These are phyloP conservation scores for Bellardia bayeri DNA, from an alignment of 2,888 invertebrate genomes.

Conservation along the genomic window DNA sequence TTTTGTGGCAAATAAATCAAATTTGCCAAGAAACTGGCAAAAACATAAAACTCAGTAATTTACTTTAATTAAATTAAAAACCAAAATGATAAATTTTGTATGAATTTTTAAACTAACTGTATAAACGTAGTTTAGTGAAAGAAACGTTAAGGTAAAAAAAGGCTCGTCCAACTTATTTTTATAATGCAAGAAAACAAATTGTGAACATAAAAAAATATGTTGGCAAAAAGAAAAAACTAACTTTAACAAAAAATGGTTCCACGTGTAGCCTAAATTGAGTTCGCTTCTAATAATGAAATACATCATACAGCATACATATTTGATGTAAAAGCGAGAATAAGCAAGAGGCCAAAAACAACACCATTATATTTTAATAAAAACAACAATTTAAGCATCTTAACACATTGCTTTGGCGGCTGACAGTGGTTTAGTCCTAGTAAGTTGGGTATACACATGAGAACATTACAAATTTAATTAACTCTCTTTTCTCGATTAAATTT, in stretches of 20 bases:
- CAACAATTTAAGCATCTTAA: slow-evolving; percentile 1
- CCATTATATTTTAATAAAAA: not conserved
- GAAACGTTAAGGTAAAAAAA: not conserved
- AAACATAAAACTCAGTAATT: not conserved
- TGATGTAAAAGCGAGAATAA: not conserved
- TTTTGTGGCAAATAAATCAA: not conserved
- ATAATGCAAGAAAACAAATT: not conserved
- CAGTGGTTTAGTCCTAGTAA: not conserved
- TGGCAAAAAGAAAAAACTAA: not conserved
- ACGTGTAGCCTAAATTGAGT: slow-evolving; percentile 44
- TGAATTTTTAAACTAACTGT: not conserved
- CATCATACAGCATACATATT: not conserved
- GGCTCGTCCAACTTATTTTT: slow-evolving; percentile 21
- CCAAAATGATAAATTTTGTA: not conserved
- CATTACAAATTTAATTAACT: not conserved
- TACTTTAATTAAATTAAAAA: not conserved
- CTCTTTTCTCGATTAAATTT: too few species aligned
- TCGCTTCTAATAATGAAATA: slow-evolving; percentile 11
- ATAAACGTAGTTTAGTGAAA: too few species aligned
- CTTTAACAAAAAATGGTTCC: slow-evolving; percentile 2
- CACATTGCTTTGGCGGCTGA: not conserved
- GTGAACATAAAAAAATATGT: not conserved
- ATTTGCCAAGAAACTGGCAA: not conserved
- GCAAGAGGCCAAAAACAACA: not conserved
- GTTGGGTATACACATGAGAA: not conserved